Evolutionary conservation across 2,888 invertebrate species (phyloP).

Genomic region (Adineta ricciae): DNA sequence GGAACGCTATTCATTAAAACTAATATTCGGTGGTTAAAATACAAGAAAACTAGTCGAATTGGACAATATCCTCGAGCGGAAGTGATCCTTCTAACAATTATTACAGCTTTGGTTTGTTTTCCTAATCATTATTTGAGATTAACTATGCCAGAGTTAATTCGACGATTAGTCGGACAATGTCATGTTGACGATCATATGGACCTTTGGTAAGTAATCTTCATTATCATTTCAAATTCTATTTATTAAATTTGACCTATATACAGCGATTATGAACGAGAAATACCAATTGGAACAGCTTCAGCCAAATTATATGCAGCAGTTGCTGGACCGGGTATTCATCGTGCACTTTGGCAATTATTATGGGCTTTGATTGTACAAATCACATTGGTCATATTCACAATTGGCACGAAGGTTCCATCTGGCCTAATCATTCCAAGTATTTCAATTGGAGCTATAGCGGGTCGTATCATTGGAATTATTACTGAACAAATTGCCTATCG

Average conservation of each 20-base stretch:
- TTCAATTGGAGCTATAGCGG: conserved; percentile 85
- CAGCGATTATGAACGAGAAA: conserved; percentile 80
- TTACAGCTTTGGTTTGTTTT: conserved; percentile 83
- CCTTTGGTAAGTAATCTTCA: conserved; percentile 46
- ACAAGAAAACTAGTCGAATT: conserved; percentile 78
- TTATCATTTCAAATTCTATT: no score
- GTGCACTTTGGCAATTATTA: conserved; percentile 75
- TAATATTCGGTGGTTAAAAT: conserved; percentile 88
- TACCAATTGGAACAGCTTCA: conserved; percentile 54
- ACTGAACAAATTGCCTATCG: conserved; percentile 77
- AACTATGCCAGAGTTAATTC: conserved; percentile 87
- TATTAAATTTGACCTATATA: not conserved
- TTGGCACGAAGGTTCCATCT: conserved; percentile 90
- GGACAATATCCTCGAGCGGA: conserved; percentile 95
- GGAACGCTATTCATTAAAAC: conserved; percentile 93
- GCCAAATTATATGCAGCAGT: conserved; percentile 46
- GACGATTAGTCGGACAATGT: conserved; percentile 84
- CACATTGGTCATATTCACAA: conserved; percentile 87
- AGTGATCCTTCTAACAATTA: conserved; percentile 65
- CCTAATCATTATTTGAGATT: conserved; percentile 91
- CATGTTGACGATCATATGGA: conserved; percentile 74
- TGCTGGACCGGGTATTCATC: conserved; percentile 73
- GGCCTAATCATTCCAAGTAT: conserved; percentile 94
- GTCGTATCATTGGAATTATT: conserved; percentile 85
- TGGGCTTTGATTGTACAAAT: conserved; percentile 78